A percentile compares a stretch with the other conserved stretches of the same genome.
phyloP scores from a whole-genome alignment of 1,140 invertebrate species.

The Trypoxylus dichotomus region DNA sequence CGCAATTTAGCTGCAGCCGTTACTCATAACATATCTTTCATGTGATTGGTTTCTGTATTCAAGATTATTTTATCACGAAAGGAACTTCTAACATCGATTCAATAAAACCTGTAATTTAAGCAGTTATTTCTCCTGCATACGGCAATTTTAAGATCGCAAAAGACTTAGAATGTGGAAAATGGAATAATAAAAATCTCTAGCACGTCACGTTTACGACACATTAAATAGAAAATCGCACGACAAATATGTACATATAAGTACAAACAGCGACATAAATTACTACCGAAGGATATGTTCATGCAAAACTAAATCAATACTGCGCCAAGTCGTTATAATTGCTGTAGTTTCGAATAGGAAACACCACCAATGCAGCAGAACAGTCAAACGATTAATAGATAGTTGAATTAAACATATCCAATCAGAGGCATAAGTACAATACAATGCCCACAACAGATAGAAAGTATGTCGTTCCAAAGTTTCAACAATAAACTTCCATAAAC shows the following conservation, averaged over 20 bases:
- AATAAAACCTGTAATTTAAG: no score
- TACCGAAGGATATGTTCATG: conserved; percentile 20
- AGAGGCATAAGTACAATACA: not conserved
- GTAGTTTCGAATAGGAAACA: conserved; percentile 12
- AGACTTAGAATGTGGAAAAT: not conserved
- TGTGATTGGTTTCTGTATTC: no score
- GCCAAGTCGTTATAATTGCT: conserved; percentile 10
- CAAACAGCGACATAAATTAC: not conserved
- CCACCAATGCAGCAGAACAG: conserved; percentile 13
- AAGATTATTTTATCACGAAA: no score
- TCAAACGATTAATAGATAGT: not conserved
- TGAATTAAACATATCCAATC: conserved; percentile 6
- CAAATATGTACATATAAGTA: not conserved
- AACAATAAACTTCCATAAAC: not conserved
- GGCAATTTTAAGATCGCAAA: not conserved
- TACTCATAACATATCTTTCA: no score
- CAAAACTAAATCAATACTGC: conserved; percentile 23
- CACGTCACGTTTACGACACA: not conserved
- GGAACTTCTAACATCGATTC: no score
- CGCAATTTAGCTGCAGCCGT: no score
- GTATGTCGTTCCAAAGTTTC: not conserved
- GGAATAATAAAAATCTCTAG: not conserved
- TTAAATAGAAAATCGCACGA: conserved; percentile 1
- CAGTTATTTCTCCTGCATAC: no score
- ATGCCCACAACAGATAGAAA: not conserved